Base-by-base conservation (phyloP, 2,113 vertebrate genomes). In the Corydoras sp. region DNA sequence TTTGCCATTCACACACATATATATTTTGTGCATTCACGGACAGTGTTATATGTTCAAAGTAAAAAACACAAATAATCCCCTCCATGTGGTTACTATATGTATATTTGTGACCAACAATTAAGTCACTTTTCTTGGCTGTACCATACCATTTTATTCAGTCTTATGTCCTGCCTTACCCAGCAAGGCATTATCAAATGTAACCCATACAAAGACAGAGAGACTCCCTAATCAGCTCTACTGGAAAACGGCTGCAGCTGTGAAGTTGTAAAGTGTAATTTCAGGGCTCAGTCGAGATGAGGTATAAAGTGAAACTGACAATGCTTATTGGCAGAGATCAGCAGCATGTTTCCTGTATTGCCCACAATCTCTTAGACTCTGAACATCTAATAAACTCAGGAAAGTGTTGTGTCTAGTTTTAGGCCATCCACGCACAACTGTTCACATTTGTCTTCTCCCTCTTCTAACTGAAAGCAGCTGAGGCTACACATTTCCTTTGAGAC, bases 261-360 rank as follows among this genome's bases (percentile, higher is more conserved):
- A 62, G 65, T 58, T 72, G 73, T 66, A 69, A 62, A 69, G 71
- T 68, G 55, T 62, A 66, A 75, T 79, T 71, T 75, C 54, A 68
- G 54, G 64, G 64, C 72, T 69, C 31, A 43, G 62, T 61, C 64
- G 29, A 79, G 70, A 65, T 31, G 70, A 48, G 43, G 35, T 55
- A 63, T 59, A 14, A 58, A 73, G 68, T 65, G 61, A 76, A 70
- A 56, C 13, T 12, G 58, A 35, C 53, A 63, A 71, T 67, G 53
- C 78, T 54, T 59, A 68, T 53, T 30, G 64, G 13, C 18, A 5
- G 60, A 65, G 65, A 73, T 73, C 64, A 58, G 59, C 55, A 9
- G 58, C 24, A 53, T 53, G 64, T 64, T 65, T 30, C 75, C 55
- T 11, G 50, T 71, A 71, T 66, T 65, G 64, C 11, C 30, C 31